phyloP scores from a whole-genome alignment of 2,888 invertebrate species.

The Pogonocherus hispidulus region DNA sequence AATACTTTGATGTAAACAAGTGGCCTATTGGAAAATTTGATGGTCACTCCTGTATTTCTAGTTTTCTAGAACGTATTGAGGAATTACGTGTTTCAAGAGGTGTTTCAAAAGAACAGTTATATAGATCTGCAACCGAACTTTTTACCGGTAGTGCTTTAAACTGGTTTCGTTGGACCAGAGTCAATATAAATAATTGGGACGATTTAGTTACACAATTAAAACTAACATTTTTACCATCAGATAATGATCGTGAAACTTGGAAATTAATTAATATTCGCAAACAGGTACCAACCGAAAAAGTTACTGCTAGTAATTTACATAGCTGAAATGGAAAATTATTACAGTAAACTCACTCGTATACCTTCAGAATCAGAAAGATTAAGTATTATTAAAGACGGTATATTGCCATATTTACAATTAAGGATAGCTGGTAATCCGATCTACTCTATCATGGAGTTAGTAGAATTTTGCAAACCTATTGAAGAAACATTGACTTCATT shows the following conservation, averaged over 20 bases:
- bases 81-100: slow-evolving; percentile 28
- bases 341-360: slow-evolving; percentile 5
- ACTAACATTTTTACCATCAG: slow-evolving; percentile 17
- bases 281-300: slow-evolving; percentile 17
- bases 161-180: slow-evolving; percentile 21
- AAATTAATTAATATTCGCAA: slow-evolving; percentile 23
- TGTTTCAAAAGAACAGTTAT: slow-evolving; percentile 20
- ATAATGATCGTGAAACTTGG: slow-evolving; percentile 17
- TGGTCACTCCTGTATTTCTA: no score
- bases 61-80: slow-evolving; percentile 30
- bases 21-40: no score
- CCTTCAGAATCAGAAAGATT: not conserved
- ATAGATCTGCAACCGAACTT: slow-evolving; percentile 31
- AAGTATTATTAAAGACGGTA: not conserved
- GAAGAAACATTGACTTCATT: slow-evolving; percentile 2
- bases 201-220: slow-evolving; percentile 3
- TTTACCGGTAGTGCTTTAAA: slow-evolving; percentile 22
- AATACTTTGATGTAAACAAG: no score
- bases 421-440: not conserved
- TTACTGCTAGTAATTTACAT: slow-evolving; percentile 31
- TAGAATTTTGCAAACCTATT: slow-evolving; percentile 4
- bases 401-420: not conserved
- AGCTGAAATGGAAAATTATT: slow-evolving; percentile 21
- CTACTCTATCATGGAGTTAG: no score
- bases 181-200: not conserved